A percentile compares a stretch with the other conserved stretches of the same genome.
Evolutionary conservation across 2,113 vertebrate genomes (phyloP).

Genomic region (Limanda limanda): DNA sequence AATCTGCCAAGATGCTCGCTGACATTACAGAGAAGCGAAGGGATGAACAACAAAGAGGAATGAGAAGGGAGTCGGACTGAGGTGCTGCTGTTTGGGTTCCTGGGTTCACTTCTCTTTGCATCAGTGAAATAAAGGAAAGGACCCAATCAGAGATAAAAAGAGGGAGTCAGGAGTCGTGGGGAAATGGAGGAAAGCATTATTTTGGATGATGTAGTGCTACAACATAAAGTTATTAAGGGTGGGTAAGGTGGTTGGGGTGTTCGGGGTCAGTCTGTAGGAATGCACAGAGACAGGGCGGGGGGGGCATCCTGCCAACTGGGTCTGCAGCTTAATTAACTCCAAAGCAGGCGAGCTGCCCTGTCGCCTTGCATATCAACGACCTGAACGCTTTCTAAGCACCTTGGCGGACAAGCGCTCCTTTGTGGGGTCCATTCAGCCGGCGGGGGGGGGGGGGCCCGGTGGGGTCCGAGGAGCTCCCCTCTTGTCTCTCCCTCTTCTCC

Average conservation of each 20-base stretch:
- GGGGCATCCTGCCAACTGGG: conserved; percentile 74
- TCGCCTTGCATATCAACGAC: conserved; percentile 91
- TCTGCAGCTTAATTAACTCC: conserved; percentile 84
- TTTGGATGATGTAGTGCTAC: no score
- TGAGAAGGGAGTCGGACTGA: conserved; percentile 13
- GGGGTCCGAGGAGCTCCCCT: conserved; percentile 56
- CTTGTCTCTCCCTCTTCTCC: conserved; percentile 51
- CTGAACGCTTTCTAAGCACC: conserved; percentile 81
- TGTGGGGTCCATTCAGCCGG: conserved; percentile 84
- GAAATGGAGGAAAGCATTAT: no score
- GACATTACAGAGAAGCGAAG: conserved; percentile 32
- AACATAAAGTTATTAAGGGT: conserved; percentile 3
- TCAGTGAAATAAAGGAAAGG: background rate
- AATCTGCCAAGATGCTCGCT: conserved; percentile 32
- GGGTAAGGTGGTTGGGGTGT: conserved; percentile 1
- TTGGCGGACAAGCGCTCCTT: conserved; percentile 86
- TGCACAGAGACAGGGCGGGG: conserved; percentile 41
- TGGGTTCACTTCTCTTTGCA: conserved; percentile 10
- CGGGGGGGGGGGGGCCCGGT: no score
- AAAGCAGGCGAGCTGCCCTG: conserved; percentile 81
- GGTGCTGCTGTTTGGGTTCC: conserved; percentile 3
- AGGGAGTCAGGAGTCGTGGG: background rate
- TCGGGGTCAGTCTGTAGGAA: conserved; percentile 55
- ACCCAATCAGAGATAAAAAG: background rate
- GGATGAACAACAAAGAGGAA: conserved; percentile 11